Conservation (phyloP, 2,888 invertebrate genomes). For the Acronicta leporina region DNA sequence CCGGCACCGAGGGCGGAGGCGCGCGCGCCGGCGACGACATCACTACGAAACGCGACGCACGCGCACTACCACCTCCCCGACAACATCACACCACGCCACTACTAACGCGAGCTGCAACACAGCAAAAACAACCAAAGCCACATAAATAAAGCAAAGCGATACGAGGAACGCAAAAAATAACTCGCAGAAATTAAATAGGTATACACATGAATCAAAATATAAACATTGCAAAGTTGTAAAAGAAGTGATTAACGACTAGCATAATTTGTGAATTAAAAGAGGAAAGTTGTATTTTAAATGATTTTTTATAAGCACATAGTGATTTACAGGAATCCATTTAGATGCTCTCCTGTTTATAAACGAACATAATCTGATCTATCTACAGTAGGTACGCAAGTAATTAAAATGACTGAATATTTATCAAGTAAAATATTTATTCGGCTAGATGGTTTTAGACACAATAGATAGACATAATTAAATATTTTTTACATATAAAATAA, state of each 20-base stretch:
- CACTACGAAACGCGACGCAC: slow-evolving; percentile 56
- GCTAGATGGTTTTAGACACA: no score
- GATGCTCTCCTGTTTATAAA: no score
- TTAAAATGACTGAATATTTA: no score
- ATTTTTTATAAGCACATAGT: no score
- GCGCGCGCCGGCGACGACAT: slow-evolving; percentile 84
- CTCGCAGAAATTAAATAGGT: slow-evolving; percentile 47
- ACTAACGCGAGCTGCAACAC: slow-evolving; percentile 85
- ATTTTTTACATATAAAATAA: background rate
- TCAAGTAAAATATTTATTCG: no score
- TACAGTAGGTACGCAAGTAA: no score
- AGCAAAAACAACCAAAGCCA: slow-evolving; percentile 84
- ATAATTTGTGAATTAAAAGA: slow-evolving; percentile 14
- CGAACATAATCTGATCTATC: no score
- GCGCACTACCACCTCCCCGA: slow-evolving; percentile 69
- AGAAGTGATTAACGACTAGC: background rate
- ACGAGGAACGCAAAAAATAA: slow-evolving; percentile 61
- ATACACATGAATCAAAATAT: slow-evolving; percentile 57
- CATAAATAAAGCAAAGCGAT: slow-evolving; percentile 83
- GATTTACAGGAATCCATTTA: background rate
- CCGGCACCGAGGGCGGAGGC: slow-evolving; percentile 63
- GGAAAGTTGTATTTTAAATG: no score
- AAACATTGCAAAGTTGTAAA: slow-evolving; percentile 44
- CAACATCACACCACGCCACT: slow-evolving; percentile 82
- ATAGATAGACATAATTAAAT: no score